A percentile compares a stretch with the other conserved stretches of the same genome.
Evolutionary conservation across 2,888 invertebrate species (phyloP).

Genomic region (Pterobdella sp.): DNA sequence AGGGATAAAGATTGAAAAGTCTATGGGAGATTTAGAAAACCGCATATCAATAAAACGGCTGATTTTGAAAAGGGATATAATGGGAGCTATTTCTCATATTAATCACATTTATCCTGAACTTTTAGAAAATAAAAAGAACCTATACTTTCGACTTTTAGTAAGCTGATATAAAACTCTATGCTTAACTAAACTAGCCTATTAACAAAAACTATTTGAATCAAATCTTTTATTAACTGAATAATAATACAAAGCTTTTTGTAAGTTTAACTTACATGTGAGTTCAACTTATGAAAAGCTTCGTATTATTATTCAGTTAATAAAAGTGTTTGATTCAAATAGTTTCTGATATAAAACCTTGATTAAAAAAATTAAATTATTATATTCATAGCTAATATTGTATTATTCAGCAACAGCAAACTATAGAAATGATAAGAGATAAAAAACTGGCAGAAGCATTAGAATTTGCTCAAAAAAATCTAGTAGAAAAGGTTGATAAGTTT

Average conservation of each 20-base stretch:
- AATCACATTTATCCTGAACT: conserved; percentile 89
- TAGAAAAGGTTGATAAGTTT: conserved; percentile 69
- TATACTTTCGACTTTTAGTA: conserved; percentile 88
- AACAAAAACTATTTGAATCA: too few relatives aligned
- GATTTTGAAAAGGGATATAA: conserved; percentile 81
- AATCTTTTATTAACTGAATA: too few relatives aligned
- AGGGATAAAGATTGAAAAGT: conserved; percentile 69
- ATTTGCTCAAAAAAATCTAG: conserved; percentile 80
- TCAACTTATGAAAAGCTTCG: too few relatives aligned
- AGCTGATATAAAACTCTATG: too few relatives aligned
- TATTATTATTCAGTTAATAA: too few relatives aligned
- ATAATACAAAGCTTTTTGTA: too few relatives aligned
- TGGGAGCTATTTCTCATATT: conserved; percentile 84
- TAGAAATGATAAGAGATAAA: conserved; percentile 76
- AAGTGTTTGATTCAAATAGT: too few relatives aligned
- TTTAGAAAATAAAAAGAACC: conserved; percentile 83
- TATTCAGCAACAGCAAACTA: conserved; percentile 73
- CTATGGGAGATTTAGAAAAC: conserved; percentile 77
- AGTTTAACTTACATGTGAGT: too few relatives aligned
- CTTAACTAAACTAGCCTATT: too few relatives aligned
- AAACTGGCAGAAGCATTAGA: conserved; percentile 77
- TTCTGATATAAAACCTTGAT: too few relatives aligned
- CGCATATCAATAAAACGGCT: conserved; percentile 69
- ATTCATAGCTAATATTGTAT: not conserved
- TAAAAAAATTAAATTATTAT: too few relatives aligned